Evolutionary conservation across 2,113 vertebrate species (phyloP), one percentile per base, ranked within the genome.

Genomic region (Condylura cristata): DNA sequence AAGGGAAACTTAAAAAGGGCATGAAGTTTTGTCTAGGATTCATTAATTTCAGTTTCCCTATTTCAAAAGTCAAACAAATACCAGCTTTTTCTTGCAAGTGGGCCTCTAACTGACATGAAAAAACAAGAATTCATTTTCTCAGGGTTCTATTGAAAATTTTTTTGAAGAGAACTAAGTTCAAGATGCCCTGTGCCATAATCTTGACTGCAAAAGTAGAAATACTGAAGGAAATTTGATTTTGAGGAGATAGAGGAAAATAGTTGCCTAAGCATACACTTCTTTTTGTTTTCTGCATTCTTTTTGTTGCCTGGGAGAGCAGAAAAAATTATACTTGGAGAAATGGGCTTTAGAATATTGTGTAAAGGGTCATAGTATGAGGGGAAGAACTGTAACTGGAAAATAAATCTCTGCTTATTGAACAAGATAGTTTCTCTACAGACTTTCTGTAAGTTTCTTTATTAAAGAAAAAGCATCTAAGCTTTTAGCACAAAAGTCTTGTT

Each of bases 101-200:
- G 30, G 51, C 74, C 37, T 89, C 30, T 79, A 78, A 82, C 13
- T 61, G 30, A 90, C 58, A 32, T 74, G 34, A 48, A 44, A 76
- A 94, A 90, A 44, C n/a, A 83, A 60, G n/a, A 78, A 80, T 87
- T 87, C 7, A 6, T 74, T 95, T 95, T 94, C 24, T 70, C 37
- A 87, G 41, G 18, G 17, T 39, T 41, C 71, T 20, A 51, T 71
- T 74, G 30, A 44, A 74, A 92, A 83, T 5, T 71, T 86, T 76
- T 53, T 24, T 16, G 30, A 66, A 61, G 34, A 86, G 34, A 90
- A 44, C 39, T 86, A 66, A 86, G 66, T 90, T 56, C 30, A 84
- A 10, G 48, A 79, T 79, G n/a, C 68, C 70, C 63, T 60, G 0
- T 32, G 39, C 41, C 61, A n/a, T 82, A 10, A 30, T 83, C 85